A percentile compares a stretch with the other conserved stretches of the same genome.
These are phyloP conservation scores for Hirundo rustica DNA, from an alignment of 2,797 vertebrate genomes.

Conservation along the genomic window DNA sequence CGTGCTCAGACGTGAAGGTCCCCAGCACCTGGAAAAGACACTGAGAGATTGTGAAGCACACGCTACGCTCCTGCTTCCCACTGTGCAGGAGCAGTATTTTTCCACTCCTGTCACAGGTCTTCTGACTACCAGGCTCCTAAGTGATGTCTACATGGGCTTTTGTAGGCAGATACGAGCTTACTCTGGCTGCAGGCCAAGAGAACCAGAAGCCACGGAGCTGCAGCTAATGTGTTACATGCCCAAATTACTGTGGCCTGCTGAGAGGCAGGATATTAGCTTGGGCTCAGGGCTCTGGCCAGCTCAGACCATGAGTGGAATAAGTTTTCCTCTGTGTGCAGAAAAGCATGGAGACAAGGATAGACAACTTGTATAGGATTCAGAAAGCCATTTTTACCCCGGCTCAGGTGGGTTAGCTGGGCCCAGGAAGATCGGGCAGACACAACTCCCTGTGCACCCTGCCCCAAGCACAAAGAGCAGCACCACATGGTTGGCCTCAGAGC, in stretches of 20 bases:
- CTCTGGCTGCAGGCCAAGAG: conserved; percentile 53
- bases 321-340: not conserved
- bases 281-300: conserved; percentile 34
- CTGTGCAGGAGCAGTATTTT: conserved; percentile 54
- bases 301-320: not conserved
- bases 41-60: not conserved
- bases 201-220: conserved; percentile 63
- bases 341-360: not conserved
- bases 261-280: conserved; percentile 65
- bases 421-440: not conserved
- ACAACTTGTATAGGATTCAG: not conserved
- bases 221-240: conserved; percentile 61
- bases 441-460: not conserved
- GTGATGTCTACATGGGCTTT: conserved; percentile 55
- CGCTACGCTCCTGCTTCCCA: not conserved
- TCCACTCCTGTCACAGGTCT: conserved; percentile 51
- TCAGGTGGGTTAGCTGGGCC: not conserved
- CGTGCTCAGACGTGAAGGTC: not conserved
- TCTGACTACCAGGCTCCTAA: conserved; percentile 45
- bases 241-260: conserved; percentile 66
- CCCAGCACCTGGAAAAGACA: not conserved
- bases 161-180: conserved; percentile 63
- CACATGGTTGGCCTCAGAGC: not conserved
- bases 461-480: not conserved
- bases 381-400: not conserved